Conservation (phyloP, 2,888 invertebrate genomes). For the Lapara coniferarum region DNA sequence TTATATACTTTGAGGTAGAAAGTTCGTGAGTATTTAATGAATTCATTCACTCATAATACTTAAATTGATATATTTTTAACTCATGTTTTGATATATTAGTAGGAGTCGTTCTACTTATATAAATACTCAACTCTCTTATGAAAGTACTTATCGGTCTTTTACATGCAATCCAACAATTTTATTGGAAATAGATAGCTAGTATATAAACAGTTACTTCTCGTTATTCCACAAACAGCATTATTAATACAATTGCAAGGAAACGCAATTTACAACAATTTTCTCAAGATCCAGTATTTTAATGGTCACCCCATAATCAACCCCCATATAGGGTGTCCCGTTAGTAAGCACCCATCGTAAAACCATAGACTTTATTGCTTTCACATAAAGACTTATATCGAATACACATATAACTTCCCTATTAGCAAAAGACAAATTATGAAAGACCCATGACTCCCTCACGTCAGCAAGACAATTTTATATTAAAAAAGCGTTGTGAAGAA, state of each 20-base stretch:
- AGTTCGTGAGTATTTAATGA: too few species aligned
- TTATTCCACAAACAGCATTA: background rate
- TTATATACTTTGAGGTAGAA: too few species aligned
- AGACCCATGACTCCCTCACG: slow-evolving; percentile 6
- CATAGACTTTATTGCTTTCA: background rate
- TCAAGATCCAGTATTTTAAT: slow-evolving; percentile 32
- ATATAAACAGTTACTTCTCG: slow-evolving; percentile 1
- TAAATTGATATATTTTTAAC: too few species aligned
- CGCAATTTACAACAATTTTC: slow-evolving; percentile 24
- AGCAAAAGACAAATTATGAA: slow-evolving; percentile 8
- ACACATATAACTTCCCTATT: slow-evolving; percentile 6
- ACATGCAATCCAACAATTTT: background rate
- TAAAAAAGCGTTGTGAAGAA: slow-evolving; percentile 4
- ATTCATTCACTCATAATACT: too few species aligned
- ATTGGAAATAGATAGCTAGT: background rate
- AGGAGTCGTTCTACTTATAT: too few species aligned
- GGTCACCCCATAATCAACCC: slow-evolving; percentile 55
- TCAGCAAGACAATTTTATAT: slow-evolving; percentile 1
- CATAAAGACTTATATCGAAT: background rate
- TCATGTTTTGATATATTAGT: too few species aligned
- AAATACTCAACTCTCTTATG: too few species aligned
- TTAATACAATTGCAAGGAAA: slow-evolving; percentile 29
- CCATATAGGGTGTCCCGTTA: slow-evolving; percentile 65
- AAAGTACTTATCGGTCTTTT: too few species aligned
- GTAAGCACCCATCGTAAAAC: slow-evolving; percentile 10